Conservation (phyloP, 2,888 invertebrate genomes). For the Iphiclides podalirius region DNA sequence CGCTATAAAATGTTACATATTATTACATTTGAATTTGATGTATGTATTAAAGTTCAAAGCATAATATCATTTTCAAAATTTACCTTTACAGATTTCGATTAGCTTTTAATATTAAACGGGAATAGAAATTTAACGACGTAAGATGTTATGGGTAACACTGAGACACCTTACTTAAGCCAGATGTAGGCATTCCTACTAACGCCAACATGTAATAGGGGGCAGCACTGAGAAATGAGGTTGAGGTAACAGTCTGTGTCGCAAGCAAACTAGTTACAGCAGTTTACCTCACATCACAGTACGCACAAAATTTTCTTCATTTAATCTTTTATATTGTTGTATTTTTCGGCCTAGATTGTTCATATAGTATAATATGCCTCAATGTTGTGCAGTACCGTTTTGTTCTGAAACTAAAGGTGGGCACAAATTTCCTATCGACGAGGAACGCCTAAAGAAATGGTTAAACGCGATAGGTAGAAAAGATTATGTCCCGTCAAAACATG, state of each 20-base stretch:
- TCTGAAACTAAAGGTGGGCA: conserved; percentile 9
- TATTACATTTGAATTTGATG: too few species aligned
- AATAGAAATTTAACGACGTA: too few species aligned
- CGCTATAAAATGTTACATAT: too few species aligned
- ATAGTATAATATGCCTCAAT: conserved; percentile 11
- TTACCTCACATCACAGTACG: background rate
- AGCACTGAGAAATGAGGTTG: conserved; percentile 1
- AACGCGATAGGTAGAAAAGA: conserved; percentile 9
- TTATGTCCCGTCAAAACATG: conserved; percentile 4
- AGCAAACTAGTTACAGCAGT: too few species aligned
- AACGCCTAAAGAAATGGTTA: conserved; percentile 8
- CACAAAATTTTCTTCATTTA: background rate
- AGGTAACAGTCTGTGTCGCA: conserved; percentile 7
- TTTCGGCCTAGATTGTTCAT: background rate
- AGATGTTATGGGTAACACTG: background rate
- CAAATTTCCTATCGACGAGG: conserved; percentile 3
- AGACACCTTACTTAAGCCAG: background rate
- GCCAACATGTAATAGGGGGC: background rate
- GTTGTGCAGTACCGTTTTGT: conserved; percentile 12
- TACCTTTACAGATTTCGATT: too few species aligned
- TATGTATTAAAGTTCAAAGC: too few species aligned
- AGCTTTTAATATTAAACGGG: too few species aligned
- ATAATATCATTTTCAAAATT: too few species aligned
- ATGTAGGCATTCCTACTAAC: background rate
- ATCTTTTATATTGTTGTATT: background rate